Conservation (phyloP, 2,888 invertebrate genomes). For the Panopea generosa region DNA sequence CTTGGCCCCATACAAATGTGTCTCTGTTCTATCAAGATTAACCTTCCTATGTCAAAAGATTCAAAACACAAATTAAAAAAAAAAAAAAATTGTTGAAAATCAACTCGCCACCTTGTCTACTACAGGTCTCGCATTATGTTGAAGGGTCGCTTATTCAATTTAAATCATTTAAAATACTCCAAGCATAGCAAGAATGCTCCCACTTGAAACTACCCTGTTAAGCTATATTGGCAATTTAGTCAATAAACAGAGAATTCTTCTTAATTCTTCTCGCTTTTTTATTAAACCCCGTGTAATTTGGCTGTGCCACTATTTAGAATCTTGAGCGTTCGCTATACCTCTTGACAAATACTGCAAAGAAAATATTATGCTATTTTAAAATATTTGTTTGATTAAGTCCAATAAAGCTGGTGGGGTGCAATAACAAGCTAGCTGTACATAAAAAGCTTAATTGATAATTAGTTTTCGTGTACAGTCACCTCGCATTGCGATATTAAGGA, state of each 20-base stretch:
- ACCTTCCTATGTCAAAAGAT: neutral
- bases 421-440: too few relatives aligned
- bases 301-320: neutral
- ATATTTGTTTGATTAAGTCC: slow-evolving; percentile 8
- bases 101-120: too few relatives aligned
- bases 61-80: slow-evolving; percentile 1
- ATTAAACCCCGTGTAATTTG: slow-evolving; percentile 6
- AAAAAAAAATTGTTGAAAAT: too few relatives aligned
- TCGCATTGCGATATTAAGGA: too few relatives aligned
- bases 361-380: slow-evolving; percentile 13
- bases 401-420: neutral
- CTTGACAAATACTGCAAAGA: slow-evolving; percentile 8
- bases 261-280: neutral
- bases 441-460: too few relatives aligned
- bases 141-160: slow-evolving; percentile 10
- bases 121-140: neutral
- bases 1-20: too few relatives aligned
- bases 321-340: too few relatives aligned
- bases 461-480: too few relatives aligned
- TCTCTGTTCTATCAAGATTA: too few relatives aligned
- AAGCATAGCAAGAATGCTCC: neutral
- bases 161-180: slow-evolving; percentile 2
- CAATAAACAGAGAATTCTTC: too few relatives aligned
- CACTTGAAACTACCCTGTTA: neutral
- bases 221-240: neutral